Evolutionary conservation across 2,888 invertebrate species (phyloP), one percentile per base, ranked within the genome.

Genomic region (Tortrix viridana): DNA sequence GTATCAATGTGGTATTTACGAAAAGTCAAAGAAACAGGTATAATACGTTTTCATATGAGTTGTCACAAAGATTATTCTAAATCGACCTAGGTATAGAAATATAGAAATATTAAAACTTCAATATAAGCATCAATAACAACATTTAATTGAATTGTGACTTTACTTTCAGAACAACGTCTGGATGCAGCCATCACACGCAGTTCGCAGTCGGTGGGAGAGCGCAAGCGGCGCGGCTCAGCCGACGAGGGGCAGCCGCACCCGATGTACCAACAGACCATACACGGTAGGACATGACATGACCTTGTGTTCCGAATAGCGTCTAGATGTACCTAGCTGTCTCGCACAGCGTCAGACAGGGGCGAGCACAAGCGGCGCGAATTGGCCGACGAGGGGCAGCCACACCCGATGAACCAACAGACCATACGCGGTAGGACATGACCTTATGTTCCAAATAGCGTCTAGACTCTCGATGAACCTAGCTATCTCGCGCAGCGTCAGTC

Each of bases 181-280:
- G 90, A 89, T 74, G 86, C 85, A 16, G 88, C 89, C 0, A 85
- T 91, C 65, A 89, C 89, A 0, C 79, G 90, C n/a, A 92, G 91
- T 71, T 80, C 86, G 18, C 90, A 90, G 70, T 92, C 91, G 0
- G 91, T 91, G 9, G 87, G 88, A 0, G 91, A 90, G 69, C 84
- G 90, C 48, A 86, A 76, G 66, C 79, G 89, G 1, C 79, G 85
- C 4, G 82, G 86, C 5, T 91, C 92, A 2, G 83, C 81, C 37
- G 92, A 92, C 57, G 92, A 92, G 23, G 82, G 85, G 2, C 87
- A 86, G 46, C 75, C 82, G 0, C 80, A 90, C 60, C 83, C 77
- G 1, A 82, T 88, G 84, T 92, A 92, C 70, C 92, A 92, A 68
- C 92, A 92, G 69, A 92, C 92, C 12, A 92, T 92, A 75, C 92